Percentiles rank a stretch among this genome's conserved stretches.
Evolutionary conservation across 2,888 invertebrate genomes (phyloP).

Genomic region (Polydrusus pterygomalis): DNA sequence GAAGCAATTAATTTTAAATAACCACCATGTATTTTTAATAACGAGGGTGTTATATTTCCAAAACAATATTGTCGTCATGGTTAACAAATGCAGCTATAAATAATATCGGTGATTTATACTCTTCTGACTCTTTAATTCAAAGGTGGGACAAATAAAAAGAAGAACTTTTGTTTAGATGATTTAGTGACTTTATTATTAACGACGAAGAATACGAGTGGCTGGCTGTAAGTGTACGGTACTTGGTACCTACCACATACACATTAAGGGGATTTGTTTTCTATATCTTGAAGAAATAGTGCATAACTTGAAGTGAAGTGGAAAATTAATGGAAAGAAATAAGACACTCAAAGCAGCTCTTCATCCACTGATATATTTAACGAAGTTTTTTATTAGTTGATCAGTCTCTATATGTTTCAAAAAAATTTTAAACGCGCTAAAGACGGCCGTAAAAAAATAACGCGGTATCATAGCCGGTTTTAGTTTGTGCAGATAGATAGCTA

Average conservation of each 20-base stretch:
- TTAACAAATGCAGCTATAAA: constrained; percentile 45
- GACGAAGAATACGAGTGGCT: constrained; percentile 37
- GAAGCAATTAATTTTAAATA: constrained; percentile 52
- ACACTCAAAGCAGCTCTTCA: no score
- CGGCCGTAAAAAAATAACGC: no score
- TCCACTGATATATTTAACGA: no score
- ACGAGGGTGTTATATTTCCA: constrained; percentile 46
- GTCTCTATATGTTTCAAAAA: no score
- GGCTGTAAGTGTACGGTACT: constrained; percentile 19
- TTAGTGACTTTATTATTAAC: constrained; percentile 44
- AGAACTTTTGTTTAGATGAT: constrained; percentile 32
- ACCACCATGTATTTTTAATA: constrained; percentile 48
- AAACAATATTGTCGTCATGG: constrained; percentile 51
- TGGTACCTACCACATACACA: constrained; percentile 36
- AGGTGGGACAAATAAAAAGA: constrained; percentile 31
- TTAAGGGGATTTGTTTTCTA: no score
- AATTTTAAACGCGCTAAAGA: no score
- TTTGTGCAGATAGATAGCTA: no score
- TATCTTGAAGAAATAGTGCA: no score
- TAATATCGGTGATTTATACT: constrained; percentile 45
- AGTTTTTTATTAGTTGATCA: no score
- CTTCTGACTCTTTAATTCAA: constrained; percentile 34
- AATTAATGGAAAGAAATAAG: no score
- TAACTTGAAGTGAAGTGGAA: no score
- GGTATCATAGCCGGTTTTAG: no score